phyloP scores from a whole-genome alignment of 2,888 invertebrate species.

The Sphaerophoria taeniata region DNA sequence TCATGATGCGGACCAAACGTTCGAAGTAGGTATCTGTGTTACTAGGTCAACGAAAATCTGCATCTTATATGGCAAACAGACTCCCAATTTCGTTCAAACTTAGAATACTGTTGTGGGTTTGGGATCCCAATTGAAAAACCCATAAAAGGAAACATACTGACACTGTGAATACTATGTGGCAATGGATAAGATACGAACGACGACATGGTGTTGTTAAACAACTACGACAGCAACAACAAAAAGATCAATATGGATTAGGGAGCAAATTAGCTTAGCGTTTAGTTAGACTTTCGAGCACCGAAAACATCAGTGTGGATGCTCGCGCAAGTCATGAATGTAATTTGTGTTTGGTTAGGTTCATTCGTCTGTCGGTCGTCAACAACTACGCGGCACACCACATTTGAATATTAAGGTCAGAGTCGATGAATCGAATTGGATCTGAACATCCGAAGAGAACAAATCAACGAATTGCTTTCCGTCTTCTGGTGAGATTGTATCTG shows the following conservation, averaged over 20 bases:
- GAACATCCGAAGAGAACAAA: constrained; percentile 40
- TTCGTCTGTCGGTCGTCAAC: no score
- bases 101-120: no score
- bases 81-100: constrained; percentile 20
- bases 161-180: constrained; percentile 30
- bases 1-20: constrained; percentile 18
- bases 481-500: constrained; percentile 46
- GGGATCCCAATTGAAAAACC: constrained; percentile 24
- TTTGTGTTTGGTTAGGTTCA: constrained; percentile 23
- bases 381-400: no score
- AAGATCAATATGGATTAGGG: constrained; percentile 43
- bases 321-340: constrained; percentile 41
- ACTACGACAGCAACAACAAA: neutral
- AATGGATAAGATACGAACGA: constrained; percentile 14
- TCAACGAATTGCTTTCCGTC: constrained; percentile 57
- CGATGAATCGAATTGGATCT: constrained; percentile 43
- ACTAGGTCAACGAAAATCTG: constrained; percentile 43
- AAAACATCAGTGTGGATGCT: constrained; percentile 10
- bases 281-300: no score
- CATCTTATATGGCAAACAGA: constrained; percentile 26
- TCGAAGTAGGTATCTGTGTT: constrained; percentile 31
- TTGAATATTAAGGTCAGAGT: constrained; percentile 52
- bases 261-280: constrained; percentile 39
- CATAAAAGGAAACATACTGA: constrained; percentile 33
- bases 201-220: neutral